Evolutionary conservation across 2,888 invertebrate species (phyloP), one percentile per base, ranked within the genome.

Genomic region (Mythimna vitellina): DNA sequence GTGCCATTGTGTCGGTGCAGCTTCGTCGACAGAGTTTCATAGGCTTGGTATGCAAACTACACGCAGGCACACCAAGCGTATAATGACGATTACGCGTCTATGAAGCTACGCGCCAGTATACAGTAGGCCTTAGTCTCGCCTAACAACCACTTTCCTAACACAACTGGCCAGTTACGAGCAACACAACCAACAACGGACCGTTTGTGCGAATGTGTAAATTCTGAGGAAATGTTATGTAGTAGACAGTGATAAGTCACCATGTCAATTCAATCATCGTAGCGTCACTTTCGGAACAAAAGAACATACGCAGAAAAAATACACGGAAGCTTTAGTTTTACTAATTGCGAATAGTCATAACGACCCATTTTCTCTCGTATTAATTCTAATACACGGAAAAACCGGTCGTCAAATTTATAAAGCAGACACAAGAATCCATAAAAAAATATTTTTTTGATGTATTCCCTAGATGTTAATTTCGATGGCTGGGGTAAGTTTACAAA

Each of bases 81-180:
- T 25, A 25, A 25, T 25, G 25, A 25, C 25, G 25, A 25, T 25
- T 29, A 29, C 29, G 29, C 29, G 32, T 32, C 32, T 32, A 32
- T 32, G 32, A 32, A 32, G 32, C 32, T 3, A 32, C 32, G 32
- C 35, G 35, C 35, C 35, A 9, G 9, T 35, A 9, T 35, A 9
- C 9, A 35, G 35, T 9, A 35, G 9, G 35, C 9, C 35, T 35
- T 35, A 42, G 42, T 4, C 42, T 42, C 42, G 14, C 53, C 35
- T 61, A 42, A 25, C 29, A 46, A n/a, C 49, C 42, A 66, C 22
- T 7, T 7, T 38, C 56, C n/a, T 14, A 42, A 42, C 1, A 12
- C 60, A 68, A 72, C 73, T 78, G 73, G 68, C 70, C 61, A 76
- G 67, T 80, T 70, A 68, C 63, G 5, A 9, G 3, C 51, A 76